phyloP scores from a whole-genome alignment of 2,888 invertebrate species.

The Chalcis sispes region DNA sequence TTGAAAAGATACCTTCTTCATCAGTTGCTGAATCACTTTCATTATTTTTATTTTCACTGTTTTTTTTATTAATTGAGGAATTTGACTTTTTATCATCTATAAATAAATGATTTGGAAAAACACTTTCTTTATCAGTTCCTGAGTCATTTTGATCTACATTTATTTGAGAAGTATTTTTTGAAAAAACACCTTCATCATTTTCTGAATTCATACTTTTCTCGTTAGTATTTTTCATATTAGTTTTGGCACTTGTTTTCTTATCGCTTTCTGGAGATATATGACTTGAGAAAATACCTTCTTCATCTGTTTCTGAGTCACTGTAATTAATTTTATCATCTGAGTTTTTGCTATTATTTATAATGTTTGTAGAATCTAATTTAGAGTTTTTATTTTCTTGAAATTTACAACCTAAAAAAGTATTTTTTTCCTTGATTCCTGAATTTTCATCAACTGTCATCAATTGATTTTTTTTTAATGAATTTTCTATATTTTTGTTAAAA shows the following conservation, averaged over 20 bases:
- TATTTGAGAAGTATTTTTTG: no score
- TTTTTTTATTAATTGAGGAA: no score
- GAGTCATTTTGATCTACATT: slow-evolving; percentile 30
- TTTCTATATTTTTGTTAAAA: not conserved
- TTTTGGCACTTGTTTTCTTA: not conserved
- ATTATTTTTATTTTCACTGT: not conserved
- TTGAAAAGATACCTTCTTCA: slow-evolving; percentile 55
- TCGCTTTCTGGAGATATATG: slow-evolving; percentile 9
- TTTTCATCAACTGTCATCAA: slow-evolving; percentile 15
- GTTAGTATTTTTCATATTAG: not conserved
- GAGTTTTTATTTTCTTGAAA: not conserved
- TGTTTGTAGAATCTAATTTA: no score
- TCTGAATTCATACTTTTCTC: no score
- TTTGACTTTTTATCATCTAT: slow-evolving; percentile 17
- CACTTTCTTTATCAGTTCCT: slow-evolving; percentile 56
- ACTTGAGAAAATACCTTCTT: slow-evolving; percentile 47
- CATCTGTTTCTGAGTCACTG: slow-evolving; percentile 51
- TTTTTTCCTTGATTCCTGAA: slow-evolving; percentile 60
- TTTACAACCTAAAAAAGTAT: no score
- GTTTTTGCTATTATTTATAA: slow-evolving; percentile 17
- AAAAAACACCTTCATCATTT: not conserved
- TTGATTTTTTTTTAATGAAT: not conserved
- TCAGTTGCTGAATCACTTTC: slow-evolving; percentile 53
- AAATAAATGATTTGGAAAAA: slow-evolving; percentile 41
- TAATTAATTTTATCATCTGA: slow-evolving; percentile 6